These are phyloP conservation scores for Trachymyrmex cornetzi DNA, from an alignment of 1,140 invertebrate genomes.

Conservation along the genomic window DNA sequence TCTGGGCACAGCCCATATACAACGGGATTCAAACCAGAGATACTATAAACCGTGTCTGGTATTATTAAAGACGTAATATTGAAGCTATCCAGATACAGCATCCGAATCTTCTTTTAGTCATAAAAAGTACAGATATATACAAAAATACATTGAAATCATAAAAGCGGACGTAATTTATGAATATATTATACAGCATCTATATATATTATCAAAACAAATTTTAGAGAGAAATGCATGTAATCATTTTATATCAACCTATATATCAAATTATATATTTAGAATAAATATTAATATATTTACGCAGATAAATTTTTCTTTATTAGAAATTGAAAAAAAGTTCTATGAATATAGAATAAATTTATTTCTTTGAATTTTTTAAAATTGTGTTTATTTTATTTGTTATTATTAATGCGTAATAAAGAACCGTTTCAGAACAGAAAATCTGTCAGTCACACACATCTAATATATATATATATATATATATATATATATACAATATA, in stretches of 20 bases:
- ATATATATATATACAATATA: too few species aligned
- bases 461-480: too few species aligned
- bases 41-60: background rate
- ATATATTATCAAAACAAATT: background rate
- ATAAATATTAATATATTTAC: background rate
- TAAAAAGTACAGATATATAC: background rate
- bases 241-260: too few species aligned
- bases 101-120: background rate
- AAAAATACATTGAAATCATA: background rate
- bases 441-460: background rate
- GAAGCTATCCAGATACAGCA: background rate
- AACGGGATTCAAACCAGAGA: slow-evolving; percentile 46
- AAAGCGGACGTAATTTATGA: background rate
- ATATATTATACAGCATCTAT: background rate
- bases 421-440: background rate
- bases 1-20: slow-evolving; percentile 1
- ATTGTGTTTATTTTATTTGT: background rate
- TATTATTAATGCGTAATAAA: background rate
- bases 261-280: background rate
- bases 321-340: background rate
- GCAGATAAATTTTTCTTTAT: background rate
- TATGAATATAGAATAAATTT: background rate
- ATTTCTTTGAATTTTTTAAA: background rate
- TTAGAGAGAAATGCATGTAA: background rate
- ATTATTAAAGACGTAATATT: background rate